Evolutionary conservation across 2,888 invertebrate species (phyloP).

Genomic region (Rhopalosiphum nymphaeae): DNA sequence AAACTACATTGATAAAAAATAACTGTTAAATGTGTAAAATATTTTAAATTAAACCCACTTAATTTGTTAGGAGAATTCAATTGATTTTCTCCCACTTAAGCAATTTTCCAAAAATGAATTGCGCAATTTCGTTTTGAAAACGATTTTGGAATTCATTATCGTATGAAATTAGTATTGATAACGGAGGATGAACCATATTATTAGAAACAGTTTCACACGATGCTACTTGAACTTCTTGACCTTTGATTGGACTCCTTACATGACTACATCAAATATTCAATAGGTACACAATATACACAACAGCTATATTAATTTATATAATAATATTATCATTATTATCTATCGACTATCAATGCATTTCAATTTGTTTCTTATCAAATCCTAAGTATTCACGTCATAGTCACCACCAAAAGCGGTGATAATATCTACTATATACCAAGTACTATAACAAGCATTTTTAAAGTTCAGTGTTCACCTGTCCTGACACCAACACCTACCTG

Average conservation of each 20-base stretch:
- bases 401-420: not conserved
- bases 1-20: not conserved
- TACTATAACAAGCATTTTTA: not conserved
- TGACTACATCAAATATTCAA: not conserved
- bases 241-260: not conserved
- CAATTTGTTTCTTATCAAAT: not conserved
- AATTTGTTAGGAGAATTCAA: slow-evolving; percentile 41
- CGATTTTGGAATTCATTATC: slow-evolving; percentile 50
- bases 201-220: slow-evolving; percentile 33
- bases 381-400: not conserved
- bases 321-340: too few relatives aligned
- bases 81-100: not conserved
- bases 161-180: slow-evolving; percentile 34
- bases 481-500: not conserved
- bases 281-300: not conserved
- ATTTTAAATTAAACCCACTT: not conserved
- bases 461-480: not conserved
- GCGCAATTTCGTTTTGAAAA: slow-evolving; percentile 53
- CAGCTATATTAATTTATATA: too few relatives aligned
- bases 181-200: slow-evolving; percentile 17
- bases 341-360: too few relatives aligned
- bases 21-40: not conserved
- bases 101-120: slow-evolving; percentile 53
- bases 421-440: not conserved
- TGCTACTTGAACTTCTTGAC: slow-evolving; percentile 5